phyloP scores from a whole-genome alignment of 1,140 invertebrate genomes.

The Vollenhovia emeryi region DNA sequence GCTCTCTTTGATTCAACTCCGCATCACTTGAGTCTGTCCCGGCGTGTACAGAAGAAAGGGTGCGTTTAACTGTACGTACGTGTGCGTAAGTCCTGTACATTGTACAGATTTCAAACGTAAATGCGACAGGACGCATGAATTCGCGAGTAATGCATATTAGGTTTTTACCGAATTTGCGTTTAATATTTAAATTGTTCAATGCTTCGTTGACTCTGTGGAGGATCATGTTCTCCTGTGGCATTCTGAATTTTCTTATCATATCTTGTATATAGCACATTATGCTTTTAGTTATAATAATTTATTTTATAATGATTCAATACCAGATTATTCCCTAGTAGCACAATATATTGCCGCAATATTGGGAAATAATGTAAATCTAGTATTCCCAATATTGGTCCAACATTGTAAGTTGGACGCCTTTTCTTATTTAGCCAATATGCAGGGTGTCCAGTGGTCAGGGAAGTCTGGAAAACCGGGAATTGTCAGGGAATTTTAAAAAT shows the following conservation, averaged over 20 bases:
- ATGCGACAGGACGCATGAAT: background rate
- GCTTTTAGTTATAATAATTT: background rate
- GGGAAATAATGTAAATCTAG: too few relatives aligned
- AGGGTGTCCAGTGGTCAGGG: too few relatives aligned
- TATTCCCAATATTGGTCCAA: too few relatives aligned
- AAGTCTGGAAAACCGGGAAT: too few relatives aligned
- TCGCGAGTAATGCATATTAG: slow-evolving; percentile 7
- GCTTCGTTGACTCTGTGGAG: background rate
- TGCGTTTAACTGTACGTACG: background rate
- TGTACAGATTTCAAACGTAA: background rate
- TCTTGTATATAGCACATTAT: background rate
- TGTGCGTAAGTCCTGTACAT: background rate
- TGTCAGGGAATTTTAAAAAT: too few relatives aligned
- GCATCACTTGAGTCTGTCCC: background rate
- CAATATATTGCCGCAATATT: too few relatives aligned
- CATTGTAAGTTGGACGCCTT: too few relatives aligned
- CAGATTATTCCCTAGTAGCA: too few relatives aligned
- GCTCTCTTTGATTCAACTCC: slow-evolving; percentile 74
- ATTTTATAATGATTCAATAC: background rate
- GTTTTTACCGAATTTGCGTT: background rate
- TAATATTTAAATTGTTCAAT: background rate
- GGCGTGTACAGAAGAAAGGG: background rate
- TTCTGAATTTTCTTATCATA: background rate
- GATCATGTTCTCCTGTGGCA: background rate
- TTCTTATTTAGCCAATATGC: too few relatives aligned